Evolutionary conservation across 2,888 invertebrate species (phyloP).

Genomic region (Pheosia gnoma): DNA sequence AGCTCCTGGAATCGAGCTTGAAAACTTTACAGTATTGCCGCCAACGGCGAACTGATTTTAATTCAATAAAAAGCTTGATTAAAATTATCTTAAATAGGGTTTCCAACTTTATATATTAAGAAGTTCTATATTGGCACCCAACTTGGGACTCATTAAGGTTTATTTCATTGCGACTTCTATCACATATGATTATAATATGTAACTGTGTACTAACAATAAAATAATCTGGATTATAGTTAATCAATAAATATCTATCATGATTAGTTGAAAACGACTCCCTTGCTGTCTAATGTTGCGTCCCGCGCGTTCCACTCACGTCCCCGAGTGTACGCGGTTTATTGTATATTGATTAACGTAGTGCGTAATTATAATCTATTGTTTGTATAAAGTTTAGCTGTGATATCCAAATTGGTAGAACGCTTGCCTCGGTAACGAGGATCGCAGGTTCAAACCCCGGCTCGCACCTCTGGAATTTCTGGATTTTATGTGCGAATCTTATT

Average conservation of each 20-base stretch:
- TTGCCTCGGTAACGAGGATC: too few species aligned
- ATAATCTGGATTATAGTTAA: constrained; percentile 7
- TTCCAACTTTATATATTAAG: not conserved
- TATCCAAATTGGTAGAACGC: too few species aligned
- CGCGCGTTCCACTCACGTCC: constrained; percentile 1
- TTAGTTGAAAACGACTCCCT: constrained; percentile 28
- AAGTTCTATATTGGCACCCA: constrained; percentile 18
- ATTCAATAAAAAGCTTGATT: constrained; percentile 35
- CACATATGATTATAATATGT: too few species aligned
- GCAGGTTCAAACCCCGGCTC: too few species aligned
- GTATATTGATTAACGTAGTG: constrained; percentile 23
- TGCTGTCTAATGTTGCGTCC: not conserved
- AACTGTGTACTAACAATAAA: too few species aligned
- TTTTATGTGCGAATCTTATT: too few species aligned
- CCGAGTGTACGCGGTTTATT: not conserved
- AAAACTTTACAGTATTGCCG: constrained; percentile 28
- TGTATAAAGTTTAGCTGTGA: too few species aligned
- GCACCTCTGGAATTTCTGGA: too few species aligned
- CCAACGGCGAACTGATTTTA: constrained; percentile 24
- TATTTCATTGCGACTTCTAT: too few species aligned
- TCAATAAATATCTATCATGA: constrained; percentile 33
- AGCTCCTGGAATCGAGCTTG: constrained; percentile 23
- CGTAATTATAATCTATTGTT: constrained; percentile 39
- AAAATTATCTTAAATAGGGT: constrained; percentile 16
- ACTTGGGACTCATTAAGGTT: constrained; percentile 4